Percentiles rank a stretch among this genome's conserved stretches.
These are phyloP conservation scores for Nephila pilipes DNA, from an alignment of 1,140 invertebrate species.

Conservation along the genomic window DNA sequence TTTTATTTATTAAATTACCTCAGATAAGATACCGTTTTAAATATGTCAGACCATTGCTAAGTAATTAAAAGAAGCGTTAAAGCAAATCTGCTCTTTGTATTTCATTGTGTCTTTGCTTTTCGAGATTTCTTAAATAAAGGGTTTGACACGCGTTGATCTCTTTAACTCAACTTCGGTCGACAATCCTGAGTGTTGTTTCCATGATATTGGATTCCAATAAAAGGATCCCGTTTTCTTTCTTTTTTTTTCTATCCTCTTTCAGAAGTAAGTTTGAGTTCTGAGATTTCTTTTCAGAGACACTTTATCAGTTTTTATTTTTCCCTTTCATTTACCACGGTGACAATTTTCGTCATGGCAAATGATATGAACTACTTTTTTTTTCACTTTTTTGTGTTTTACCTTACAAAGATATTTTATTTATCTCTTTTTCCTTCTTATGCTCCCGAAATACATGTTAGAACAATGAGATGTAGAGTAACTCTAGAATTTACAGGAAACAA, in stretches of 20 bases:
- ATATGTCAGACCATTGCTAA: background rate
- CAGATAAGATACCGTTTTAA: background rate
- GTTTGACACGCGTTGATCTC: slow-evolving; percentile 23
- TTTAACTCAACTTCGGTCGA: background rate
- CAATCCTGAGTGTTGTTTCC: background rate
- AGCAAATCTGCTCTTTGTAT: background rate
- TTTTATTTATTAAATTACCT: too few species aligned
- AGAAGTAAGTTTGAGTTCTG: background rate
- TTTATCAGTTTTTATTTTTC: slow-evolving; percentile 10
- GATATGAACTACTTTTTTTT: background rate
- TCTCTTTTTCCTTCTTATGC: background rate
- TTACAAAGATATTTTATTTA: background rate
- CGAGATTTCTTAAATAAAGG: background rate
- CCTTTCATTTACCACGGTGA: background rate
- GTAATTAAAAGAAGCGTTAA: too few species aligned
- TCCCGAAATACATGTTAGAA: too few species aligned
- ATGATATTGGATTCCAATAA: slow-evolving; percentile 4
- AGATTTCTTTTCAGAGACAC: background rate
- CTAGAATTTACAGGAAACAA: too few species aligned
- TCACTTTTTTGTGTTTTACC: background rate
- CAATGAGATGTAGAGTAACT: too few species aligned
- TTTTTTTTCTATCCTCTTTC: background rate
- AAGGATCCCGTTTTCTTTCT: background rate
- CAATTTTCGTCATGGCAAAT: background rate
- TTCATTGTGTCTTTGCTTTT: background rate